Conservation (phyloP, 92 coral and sea anemone species). For the Porites cylindrica region DNA sequence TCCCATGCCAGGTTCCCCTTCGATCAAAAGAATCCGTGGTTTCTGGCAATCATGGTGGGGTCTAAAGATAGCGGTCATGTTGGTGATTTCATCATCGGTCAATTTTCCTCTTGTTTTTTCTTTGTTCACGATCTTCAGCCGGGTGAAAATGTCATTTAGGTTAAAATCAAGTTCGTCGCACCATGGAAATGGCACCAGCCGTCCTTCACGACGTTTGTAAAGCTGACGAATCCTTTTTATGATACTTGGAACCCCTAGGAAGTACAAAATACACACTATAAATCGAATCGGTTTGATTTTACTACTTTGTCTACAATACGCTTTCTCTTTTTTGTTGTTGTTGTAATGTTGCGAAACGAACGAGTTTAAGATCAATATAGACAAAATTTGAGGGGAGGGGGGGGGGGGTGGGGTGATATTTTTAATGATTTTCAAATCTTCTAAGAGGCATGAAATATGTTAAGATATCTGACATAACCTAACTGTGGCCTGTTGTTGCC, state of each 20-base stretch:
- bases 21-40: not conserved
- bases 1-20: not conserved
- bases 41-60: not conserved
- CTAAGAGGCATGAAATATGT: no score
- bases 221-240: not conserved
- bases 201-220: slow-evolving; percentile 1
- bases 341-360: no score
- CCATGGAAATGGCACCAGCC: not conserved
- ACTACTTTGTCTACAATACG: no score
- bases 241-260: not conserved
- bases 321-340: no score
- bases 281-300: no score
- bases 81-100: not conserved
- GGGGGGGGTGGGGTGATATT: no score
- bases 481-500: no score
- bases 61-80: not conserved
- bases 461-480: no score
- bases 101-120: not conserved
- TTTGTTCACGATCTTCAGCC: not conserved
- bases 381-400: no score
- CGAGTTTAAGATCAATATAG: no score
- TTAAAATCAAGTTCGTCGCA: not conserved
- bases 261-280: not conserved
- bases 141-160: not conserved
- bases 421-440: no score